Evolutionary conservation across 2,888 invertebrate species (phyloP).

Genomic region (Craniophora ligustri): DNA sequence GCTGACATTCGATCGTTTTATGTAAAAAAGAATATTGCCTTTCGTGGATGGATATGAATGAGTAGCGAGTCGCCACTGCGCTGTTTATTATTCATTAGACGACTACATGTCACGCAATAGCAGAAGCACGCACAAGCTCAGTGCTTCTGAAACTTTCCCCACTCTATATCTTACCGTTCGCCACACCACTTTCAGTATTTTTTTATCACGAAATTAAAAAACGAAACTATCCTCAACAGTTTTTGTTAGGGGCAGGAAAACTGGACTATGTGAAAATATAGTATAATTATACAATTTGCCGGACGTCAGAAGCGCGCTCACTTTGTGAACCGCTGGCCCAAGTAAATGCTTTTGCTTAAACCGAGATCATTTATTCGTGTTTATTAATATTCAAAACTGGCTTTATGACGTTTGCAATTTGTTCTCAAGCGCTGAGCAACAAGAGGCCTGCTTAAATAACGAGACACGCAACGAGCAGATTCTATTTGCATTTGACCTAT

Average conservation of each 20-base stretch:
- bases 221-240: conserved; percentile 24
- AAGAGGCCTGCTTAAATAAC: conserved; percentile 71
- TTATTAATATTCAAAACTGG: conserved; percentile 82
- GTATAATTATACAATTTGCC: conserved; percentile 64
- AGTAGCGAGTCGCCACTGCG: conserved; percentile 81
- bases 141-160: conserved; percentile 80
- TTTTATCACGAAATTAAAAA: conserved; percentile 39
- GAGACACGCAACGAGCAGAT: conserved; percentile 80
- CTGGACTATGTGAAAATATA: conserved; percentile 53
- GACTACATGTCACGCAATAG: conserved; percentile 84
- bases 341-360: conserved; percentile 65
- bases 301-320: conserved; percentile 65
- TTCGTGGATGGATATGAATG: conserved; percentile 85
- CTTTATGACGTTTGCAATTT: conserved; percentile 81
- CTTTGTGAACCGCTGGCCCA: conserved; percentile 68
- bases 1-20: conserved; percentile 77
- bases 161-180: conserved; percentile 61
- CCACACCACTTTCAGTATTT: conserved; percentile 39
- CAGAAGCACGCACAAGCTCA: conserved; percentile 81
- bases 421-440: conserved; percentile 73
- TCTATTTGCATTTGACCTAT: conserved; percentile 85
- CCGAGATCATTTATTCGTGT: conserved; percentile 75
- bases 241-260: conserved; percentile 29
- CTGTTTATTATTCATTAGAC: conserved; percentile 88
- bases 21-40: conserved; percentile 80